Evolutionary conservation across 2,888 invertebrate species (phyloP), one percentile per base, ranked within the genome.

Genomic region (Meliscaeva auricollis): DNA sequence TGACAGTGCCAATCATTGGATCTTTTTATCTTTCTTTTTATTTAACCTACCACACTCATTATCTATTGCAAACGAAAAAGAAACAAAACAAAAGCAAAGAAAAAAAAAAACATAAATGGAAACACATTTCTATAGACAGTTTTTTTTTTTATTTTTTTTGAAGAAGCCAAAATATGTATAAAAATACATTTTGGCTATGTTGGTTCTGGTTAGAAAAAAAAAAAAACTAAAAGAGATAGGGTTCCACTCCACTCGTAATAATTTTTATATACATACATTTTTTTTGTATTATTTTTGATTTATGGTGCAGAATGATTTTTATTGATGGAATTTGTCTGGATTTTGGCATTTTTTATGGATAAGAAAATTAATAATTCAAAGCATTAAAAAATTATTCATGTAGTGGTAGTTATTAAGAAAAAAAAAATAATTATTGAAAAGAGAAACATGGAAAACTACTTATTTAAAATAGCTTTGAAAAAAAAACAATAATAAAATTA

Each of bases 291-390:
- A n/a, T 60, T 64, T 76, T 81, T 85, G 76, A 85, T 81, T 85
- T 85, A 85, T 81, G 68, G 81, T 46, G 68, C 32, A 62, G 85
- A 85, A 60, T 58, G 76, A 80, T 76, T 72, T 77, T 85, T 76
- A 77, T 76, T 48, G 72, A 81, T 64, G 73, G 80, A 73, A 81
- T 80, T 84, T 79, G 75, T 84, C 75, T 76, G 80, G 41, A 80
- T 80, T 80, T 80, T 84, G 80, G 70, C 75, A 76, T 74, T 22
- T 50, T 38, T 77, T 64, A 64, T 62, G 41, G 44, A 64, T 30
- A 74, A 62, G 46, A 50, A 54, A 50, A 62, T 62, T 50, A 64
- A 75, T 64, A 60, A 70, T 74, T 74, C 20, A 56, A 44, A 68
- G 35, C 62, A 64, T 69, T 74, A 56, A 48, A 64, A 78, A 30